Percentiles rank a stretch among this genome's conserved stretches.
Conservation (phyloP, 2,888 invertebrate species). For the Patella caerulea region DNA sequence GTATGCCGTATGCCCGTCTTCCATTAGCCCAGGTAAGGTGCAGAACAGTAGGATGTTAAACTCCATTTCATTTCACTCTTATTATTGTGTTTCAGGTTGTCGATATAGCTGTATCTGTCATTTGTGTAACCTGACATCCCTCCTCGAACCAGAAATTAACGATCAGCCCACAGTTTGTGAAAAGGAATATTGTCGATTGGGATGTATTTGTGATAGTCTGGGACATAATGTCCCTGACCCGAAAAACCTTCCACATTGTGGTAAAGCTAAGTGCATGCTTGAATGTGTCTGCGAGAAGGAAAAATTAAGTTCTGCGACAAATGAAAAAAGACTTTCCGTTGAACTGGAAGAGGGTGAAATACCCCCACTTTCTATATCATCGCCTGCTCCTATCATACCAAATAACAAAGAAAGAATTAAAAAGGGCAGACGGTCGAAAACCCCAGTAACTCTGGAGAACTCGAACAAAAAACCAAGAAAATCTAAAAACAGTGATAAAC, state of each 20-base stretch:
- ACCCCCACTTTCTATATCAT: background rate
- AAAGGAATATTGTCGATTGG: constrained; percentile 65
- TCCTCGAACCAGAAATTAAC: constrained; percentile 36
- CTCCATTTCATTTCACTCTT: background rate
- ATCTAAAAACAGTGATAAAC: background rate
- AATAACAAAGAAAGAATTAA: background rate
- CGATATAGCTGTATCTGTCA: constrained; percentile 67
- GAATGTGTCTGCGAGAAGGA: constrained; percentile 37
- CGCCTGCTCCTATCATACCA: background rate
- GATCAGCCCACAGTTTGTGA: constrained; percentile 45
- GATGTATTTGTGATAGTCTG: constrained; percentile 65
- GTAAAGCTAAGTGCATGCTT: constrained; percentile 54
- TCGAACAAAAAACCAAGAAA: background rate
- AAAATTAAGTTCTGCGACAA: background rate
- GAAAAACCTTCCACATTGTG: constrained; percentile 40
- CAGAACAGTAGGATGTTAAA: too few species aligned
- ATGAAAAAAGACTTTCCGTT: background rate
- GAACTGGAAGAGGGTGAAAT: background rate
- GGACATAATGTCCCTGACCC: constrained; percentile 16
- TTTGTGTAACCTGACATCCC: constrained; percentile 53
- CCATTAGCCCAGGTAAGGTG: too few species aligned
- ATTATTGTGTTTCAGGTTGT: constrained; percentile 49
- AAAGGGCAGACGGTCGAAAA: background rate
- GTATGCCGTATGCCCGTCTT: too few species aligned
- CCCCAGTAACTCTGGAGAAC: background rate